Percentiles rank a stretch among this genome's conserved stretches.
Evolutionary conservation across 2,113 vertebrate species (phyloP).

Genomic region (Hemicordylus capensis): DNA sequence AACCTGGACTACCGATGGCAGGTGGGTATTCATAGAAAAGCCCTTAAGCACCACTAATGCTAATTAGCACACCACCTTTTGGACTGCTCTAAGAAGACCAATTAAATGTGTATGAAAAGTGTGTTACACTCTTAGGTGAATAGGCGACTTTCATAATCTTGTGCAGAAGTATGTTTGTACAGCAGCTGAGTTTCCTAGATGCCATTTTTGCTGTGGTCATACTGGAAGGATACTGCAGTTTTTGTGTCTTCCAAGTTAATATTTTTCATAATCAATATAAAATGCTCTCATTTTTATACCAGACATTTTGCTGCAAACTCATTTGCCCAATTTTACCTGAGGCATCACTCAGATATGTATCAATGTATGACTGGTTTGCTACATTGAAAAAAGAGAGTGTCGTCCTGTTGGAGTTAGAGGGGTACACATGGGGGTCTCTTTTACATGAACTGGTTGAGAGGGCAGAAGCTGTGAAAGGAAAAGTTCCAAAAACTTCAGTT

Average conservation of each 20-base stretch:
- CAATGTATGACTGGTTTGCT: neutral
- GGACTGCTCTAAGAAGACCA: neutral
- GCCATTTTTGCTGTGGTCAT: neutral
- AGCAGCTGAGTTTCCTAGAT: neutral
- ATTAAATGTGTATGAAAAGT: constrained; percentile 11
- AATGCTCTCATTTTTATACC: neutral
- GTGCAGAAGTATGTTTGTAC: neutral
- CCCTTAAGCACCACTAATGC: neutral
- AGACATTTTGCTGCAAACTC: neutral
- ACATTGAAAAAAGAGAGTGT: neutral
- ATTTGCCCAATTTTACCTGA: neutral
- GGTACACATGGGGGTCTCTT: neutral
- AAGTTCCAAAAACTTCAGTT: too few species aligned
- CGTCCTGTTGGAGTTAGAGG: neutral
- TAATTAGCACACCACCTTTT: neutral
- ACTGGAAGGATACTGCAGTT: neutral
- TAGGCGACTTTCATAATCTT: neutral
- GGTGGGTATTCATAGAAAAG: neutral
- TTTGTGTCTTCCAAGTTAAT: neutral
- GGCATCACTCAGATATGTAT: neutral
- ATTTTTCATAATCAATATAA: neutral
- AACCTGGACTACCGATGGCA: neutral
- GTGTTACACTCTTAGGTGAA: neutral
- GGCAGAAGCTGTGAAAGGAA: neutral
- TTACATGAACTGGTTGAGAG: neutral